Base-by-base conservation (phyloP, 1,140 invertebrate species). In the Myzus persicae region DNA sequence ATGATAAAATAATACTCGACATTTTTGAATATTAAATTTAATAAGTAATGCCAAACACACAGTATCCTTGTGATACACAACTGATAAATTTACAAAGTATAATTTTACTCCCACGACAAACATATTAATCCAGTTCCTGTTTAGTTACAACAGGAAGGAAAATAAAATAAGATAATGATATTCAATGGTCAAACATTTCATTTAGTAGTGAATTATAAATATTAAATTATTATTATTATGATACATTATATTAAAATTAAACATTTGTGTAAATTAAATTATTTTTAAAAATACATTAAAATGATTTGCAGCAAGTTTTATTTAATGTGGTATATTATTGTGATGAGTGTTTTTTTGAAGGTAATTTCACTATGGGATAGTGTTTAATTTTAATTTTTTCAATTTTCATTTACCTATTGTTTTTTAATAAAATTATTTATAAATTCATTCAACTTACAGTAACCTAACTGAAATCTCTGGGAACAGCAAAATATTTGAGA, bases 131-230 rank as follows among this genome's bases (percentile, higher is more conserved):
- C 4, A 93, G 91, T 93, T 93, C 81, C 91, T 93, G 81, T 93
- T 93, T 84, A 51, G 81, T 51, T 51, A n/a, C 36, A 67, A 84
- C 91, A 93, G 87, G 87, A 89, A 81, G 87, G 84, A 93, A 93
- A 93, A 84, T 38, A 48, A 93, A 54, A 85, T 51, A 93, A 93
- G 82, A 93, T 93, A 82, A 82, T 84, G 24, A 88, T 38, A n/a
- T 44, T 67, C 18, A 93, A 26, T 91, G 26, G 8, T 11, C 24
- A 44, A 36, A 36, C 40, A 26, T 54, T 40, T 82, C 31, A 54
- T 89, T 18, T 11, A 93, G 48, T 54, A 2, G 31, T 42, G 20
- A 85, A 88, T 26, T 14, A 93, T 88, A 42, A 7, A 90, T 8
- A 67, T 67, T 59, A 26, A 42, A n/a, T 90, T 26, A 90, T 26